Base-by-base conservation (phyloP, 1,140 invertebrate genomes). In the Drosophila santomea region DNA sequence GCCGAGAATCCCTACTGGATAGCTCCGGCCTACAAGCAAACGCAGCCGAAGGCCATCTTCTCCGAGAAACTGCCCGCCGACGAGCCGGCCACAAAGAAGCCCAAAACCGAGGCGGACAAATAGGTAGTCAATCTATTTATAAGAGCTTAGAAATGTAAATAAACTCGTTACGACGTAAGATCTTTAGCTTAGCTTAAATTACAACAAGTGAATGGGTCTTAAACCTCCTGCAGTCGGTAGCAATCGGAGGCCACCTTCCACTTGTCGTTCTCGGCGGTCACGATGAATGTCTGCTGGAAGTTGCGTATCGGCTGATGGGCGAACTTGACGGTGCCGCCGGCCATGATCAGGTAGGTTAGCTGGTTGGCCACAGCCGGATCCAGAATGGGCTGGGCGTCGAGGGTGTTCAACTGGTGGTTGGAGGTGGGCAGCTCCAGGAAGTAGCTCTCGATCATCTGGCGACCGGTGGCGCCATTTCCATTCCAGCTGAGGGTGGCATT, bases 1-100 rank as follows among this genome's bases (percentile, higher is more conserved):
- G 98, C 95, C 52, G 97, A 99, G 92, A 98, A 99, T 95, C 99
- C 99, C 0, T 98, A 98, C 91, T 99, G 98, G 97, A 97, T 98
- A 44, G 95, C 97, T 0, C 97, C 97, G 0, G 98, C 98, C 8
- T 99, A 98, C 91, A 94, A 95, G 51, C 96, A 95, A 68, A 98
- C 96, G 1, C 97, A 98, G 80, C 97, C 97, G 0, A 94, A 95
- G 64, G 94, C 96, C 0, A 96, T 97, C 73, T 97, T 97, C 79
- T 89, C 85, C 3, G 91, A 90, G 52, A 84, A 77, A 38, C 43
- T 75, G 32, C 78, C 85, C n/a, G 20, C 64, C 2, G 20, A 73
- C 1, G 58, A 77, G 12, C 69, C 83, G 41, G 56, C 71, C 5
- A 61, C 71, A 41, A 86, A 86, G 23, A 86, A 88, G 20, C 45